Conservation (phyloP, 2,113 vertebrate genomes). For the Rhinopomastus cyanomelas region DNA sequence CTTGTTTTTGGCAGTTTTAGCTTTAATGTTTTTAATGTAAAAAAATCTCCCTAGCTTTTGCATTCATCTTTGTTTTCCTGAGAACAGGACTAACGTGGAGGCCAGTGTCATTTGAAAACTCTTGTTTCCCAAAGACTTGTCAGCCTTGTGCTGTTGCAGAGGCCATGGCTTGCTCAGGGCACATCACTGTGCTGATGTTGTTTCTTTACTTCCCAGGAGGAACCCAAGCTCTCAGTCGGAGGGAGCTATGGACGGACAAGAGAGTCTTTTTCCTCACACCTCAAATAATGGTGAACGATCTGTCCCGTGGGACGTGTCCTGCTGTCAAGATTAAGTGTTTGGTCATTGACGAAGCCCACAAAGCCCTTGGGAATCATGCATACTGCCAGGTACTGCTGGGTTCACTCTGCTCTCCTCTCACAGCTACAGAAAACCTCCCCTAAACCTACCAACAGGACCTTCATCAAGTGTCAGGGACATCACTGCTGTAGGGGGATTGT, state of each 20-base stretch:
- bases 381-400: slow-evolving; percentile 88
- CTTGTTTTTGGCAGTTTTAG: fast-evolving
- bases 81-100: background rate
- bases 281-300: slow-evolving; percentile 95
- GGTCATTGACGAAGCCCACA: slow-evolving; percentile 96
- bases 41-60: fast-evolving
- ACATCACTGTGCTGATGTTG: fast-evolving
- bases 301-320: slow-evolving; percentile 87
- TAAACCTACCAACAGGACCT: fast-evolving
- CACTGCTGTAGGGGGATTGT: background rate
- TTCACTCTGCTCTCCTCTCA: fast-evolving
- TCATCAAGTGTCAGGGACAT: fast-evolving
- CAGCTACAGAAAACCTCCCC: fast-evolving
- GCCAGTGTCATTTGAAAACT: fast-evolving
- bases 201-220: slow-evolving; percentile 75
- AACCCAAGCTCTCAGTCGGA: slow-evolving; percentile 82
- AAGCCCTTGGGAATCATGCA: slow-evolving; percentile 92
- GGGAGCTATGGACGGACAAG: slow-evolving; percentile 82
- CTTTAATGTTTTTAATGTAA: background rate
- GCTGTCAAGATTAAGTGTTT: slow-evolving; percentile 87
- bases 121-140: background rate
- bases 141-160: fast-evolving
- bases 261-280: slow-evolving; percentile 94
- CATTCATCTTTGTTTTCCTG: background rate
- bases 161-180: background rate